Evolutionary conservation across 2,797 vertebrate genomes (phyloP).

Genomic region (Agapornis canus): DNA sequence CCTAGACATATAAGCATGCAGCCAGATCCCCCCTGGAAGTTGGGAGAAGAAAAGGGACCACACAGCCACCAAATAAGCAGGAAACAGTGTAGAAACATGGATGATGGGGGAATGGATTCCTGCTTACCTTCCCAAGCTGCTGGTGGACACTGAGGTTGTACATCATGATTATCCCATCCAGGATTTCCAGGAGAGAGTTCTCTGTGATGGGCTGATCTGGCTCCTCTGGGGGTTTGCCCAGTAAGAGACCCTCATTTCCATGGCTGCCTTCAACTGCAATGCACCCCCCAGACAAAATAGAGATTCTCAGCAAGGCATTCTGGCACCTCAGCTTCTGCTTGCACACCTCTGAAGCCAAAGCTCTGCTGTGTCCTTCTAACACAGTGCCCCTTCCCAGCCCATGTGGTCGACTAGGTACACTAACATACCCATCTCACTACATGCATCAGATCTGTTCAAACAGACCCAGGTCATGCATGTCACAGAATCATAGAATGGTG

Average conservation of each 20-base stretch:
- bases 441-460: background rate
- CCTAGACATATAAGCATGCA: background rate
- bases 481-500: background rate
- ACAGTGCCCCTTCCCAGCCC: background rate
- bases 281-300: constrained; percentile 8
- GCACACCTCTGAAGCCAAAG: background rate
- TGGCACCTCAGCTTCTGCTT: background rate
- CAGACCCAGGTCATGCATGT: background rate
- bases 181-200: constrained; percentile 93
- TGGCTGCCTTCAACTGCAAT: constrained; percentile 91
- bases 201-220: constrained; percentile 89
- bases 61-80: background rate
- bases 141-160: constrained; percentile 98
- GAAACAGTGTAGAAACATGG: background rate
- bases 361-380: background rate
- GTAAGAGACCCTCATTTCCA: constrained; percentile 91
- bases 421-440: background rate
- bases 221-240: constrained; percentile 91
- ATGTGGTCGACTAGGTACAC: background rate
- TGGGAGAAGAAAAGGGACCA: background rate
- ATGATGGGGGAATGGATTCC: background rate
- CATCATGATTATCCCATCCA: constrained; percentile 97
- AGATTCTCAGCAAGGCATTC: background rate
- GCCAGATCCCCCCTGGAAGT: rapidly evolving
- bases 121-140: constrained; percentile 93